These are phyloP conservation scores for Sepiola atlantica DNA, from an alignment of 2,888 invertebrate genomes.

Conservation along the genomic window DNA sequence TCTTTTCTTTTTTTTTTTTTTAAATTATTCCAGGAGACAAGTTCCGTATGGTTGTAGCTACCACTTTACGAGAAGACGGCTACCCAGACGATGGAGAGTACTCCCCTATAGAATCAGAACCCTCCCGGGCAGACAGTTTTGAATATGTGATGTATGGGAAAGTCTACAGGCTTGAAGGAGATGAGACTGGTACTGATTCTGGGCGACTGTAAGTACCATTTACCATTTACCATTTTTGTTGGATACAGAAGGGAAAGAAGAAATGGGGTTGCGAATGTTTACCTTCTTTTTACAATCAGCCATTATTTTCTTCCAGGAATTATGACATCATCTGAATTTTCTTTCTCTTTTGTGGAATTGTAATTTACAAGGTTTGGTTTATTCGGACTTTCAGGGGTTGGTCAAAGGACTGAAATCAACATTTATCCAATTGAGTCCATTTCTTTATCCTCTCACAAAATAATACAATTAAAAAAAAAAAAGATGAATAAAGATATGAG, in stretches of 20 bases:
- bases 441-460: not conserved
- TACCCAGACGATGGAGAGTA: constrained; percentile 94
- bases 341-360: not conserved
- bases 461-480: not conserved
- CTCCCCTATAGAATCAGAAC: constrained; percentile 80
- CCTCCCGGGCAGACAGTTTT: constrained; percentile 93
- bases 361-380: not conserved
- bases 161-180: constrained; percentile 97
- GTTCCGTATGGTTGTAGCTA: constrained; percentile 93
- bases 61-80: constrained; percentile 96
- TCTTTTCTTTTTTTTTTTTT: not conserved
- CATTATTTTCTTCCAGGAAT: not conserved
- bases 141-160: constrained; percentile 99
- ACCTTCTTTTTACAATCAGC: not conserved
- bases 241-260: not conserved
- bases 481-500: not conserved
- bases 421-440: not conserved
- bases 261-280: not conserved
- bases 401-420: not conserved
- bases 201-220: constrained; percentile 63
- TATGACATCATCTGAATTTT: not conserved
- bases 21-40: constrained; percentile 77
- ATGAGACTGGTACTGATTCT: constrained; percentile 84
- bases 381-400: not conserved
- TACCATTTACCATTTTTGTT: not conserved